Percentiles rank a stretch among this genome's conserved stretches.
phyloP scores from a whole-genome alignment of 2,888 invertebrate species.

The Hyposoter didymator region DNA sequence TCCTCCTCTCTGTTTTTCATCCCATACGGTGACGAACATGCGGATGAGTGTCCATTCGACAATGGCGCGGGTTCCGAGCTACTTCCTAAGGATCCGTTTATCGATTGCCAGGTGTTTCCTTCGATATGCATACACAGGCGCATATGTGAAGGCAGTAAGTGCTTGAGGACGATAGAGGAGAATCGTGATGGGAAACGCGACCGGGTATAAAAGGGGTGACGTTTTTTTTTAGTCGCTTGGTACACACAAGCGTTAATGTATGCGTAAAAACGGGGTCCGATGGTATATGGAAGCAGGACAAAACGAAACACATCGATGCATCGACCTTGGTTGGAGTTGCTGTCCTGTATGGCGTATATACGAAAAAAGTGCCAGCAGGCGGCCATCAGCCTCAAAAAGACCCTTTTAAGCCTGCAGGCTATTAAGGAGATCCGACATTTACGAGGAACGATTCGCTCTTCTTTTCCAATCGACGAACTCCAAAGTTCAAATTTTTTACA shows the following conservation, averaged over 20 bases:
- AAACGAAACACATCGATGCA: slow-evolving; percentile 51
- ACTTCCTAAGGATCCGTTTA: slow-evolving; percentile 66
- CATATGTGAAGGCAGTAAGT: slow-evolving; percentile 14
- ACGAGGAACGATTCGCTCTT: background rate
- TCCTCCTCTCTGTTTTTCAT: background rate
- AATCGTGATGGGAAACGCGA: slow-evolving; percentile 75
- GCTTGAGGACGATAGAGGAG: slow-evolving; percentile 40
- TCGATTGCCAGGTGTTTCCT: slow-evolving; percentile 82
- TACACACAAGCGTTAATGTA: slow-evolving; percentile 37
- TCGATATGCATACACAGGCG: slow-evolving; percentile 69
- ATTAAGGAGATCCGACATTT: slow-evolving; percentile 22
- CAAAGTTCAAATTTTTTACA: slow-evolving; percentile 7
- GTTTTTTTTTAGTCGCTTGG: slow-evolving; percentile 73
- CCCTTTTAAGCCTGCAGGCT: slow-evolving; percentile 38
- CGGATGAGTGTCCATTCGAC: slow-evolving; percentile 20
- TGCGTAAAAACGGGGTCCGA: background rate
- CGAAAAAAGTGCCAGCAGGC: slow-evolving; percentile 24
- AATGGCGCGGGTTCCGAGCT: slow-evolving; percentile 1
- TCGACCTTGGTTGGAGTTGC: slow-evolving; percentile 39
- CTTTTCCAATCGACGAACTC: slow-evolving; percentile 28
- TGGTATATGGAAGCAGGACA: background rate
- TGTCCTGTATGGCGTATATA: background rate
- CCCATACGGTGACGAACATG: background rate
- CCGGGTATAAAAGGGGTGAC: slow-evolving; percentile 71
- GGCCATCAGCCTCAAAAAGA: slow-evolving; percentile 26